These are phyloP conservation scores for Sebastes hubbsi DNA, from an alignment of 2,797 vertebrate genomes.

Conservation along the genomic window DNA sequence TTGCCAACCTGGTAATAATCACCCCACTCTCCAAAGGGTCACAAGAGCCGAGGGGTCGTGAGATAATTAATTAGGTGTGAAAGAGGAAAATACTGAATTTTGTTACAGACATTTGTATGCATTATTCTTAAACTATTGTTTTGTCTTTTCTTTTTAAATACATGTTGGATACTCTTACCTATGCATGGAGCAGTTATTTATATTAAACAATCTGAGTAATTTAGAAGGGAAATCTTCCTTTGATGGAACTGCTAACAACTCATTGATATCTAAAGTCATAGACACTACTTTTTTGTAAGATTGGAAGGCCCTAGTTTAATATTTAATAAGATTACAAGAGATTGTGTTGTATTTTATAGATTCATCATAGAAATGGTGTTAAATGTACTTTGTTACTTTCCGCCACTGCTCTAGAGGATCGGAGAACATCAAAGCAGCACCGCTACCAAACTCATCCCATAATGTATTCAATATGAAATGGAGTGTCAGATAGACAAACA, in stretches of 20 bases:
- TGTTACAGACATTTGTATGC: neutral
- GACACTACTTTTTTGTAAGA: neutral
- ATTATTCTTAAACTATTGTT: neutral
- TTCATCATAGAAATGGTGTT: neutral
- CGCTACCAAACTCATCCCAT: conserved; percentile 12
- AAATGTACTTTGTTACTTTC: neutral
- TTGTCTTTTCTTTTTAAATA: neutral
- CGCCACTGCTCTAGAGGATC: conserved; percentile 30
- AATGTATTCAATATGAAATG: conserved; percentile 18
- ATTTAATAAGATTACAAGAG: neutral
- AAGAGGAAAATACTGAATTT: neutral
- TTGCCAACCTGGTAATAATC: no score
- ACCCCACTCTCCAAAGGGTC: no score
- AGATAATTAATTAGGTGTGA: neutral
- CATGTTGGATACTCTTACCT: neutral
- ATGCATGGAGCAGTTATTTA: neutral
- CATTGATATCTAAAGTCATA: neutral
- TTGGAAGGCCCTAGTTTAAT: neutral
- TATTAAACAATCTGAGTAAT: neutral
- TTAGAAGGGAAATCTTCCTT: neutral
- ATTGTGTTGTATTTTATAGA: neutral
- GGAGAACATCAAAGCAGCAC: neutral
- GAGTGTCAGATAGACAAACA: conserved; percentile 28
- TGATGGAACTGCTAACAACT: neutral
- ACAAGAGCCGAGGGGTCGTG: neutral